Evolutionary conservation across 2,113 vertebrate genomes (phyloP).

Genomic region (Tiliqua scincoides): DNA sequence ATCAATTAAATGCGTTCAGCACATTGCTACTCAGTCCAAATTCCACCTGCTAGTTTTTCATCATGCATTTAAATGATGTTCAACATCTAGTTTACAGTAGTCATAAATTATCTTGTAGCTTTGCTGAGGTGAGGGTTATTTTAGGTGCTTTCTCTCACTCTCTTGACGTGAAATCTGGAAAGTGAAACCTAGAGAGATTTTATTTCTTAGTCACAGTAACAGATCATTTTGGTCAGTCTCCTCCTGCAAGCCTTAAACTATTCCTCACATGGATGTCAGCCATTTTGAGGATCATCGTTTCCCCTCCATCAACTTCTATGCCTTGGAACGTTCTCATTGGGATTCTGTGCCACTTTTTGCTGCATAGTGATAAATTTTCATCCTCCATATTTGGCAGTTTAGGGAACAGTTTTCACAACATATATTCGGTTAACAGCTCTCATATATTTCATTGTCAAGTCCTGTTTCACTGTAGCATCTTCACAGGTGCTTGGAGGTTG

Average conservation of each 20-base stretch:
- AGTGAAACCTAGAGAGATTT: constrained; percentile 15
- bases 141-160: constrained; percentile 3
- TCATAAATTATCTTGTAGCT: neutral
- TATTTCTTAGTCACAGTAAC: constrained; percentile 16
- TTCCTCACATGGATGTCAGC: constrained; percentile 2
- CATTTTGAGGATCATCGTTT: constrained; percentile 38
- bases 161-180: constrained; percentile 27
- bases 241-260: constrained; percentile 7
- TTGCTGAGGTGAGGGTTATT: neutral
- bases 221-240: neutral
- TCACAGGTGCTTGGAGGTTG: neutral
- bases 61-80: neutral
- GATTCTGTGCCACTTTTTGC: constrained; percentile 21
- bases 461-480: neutral
- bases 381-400: constrained; percentile 38
- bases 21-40: neutral
- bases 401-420: constrained; percentile 33
- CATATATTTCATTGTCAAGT: constrained; percentile 34
- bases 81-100: neutral
- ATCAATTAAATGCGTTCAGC: neutral
- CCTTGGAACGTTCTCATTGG: constrained; percentile 32
- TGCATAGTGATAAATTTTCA: constrained; percentile 37
- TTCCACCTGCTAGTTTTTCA: neutral
- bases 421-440: neutral
- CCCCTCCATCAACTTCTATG: constrained; percentile 6